Percentiles rank a stretch among this genome's conserved stretches.
phyloP scores from a whole-genome alignment of 2,888 invertebrate genomes.

The Mamestra brassicae region DNA sequence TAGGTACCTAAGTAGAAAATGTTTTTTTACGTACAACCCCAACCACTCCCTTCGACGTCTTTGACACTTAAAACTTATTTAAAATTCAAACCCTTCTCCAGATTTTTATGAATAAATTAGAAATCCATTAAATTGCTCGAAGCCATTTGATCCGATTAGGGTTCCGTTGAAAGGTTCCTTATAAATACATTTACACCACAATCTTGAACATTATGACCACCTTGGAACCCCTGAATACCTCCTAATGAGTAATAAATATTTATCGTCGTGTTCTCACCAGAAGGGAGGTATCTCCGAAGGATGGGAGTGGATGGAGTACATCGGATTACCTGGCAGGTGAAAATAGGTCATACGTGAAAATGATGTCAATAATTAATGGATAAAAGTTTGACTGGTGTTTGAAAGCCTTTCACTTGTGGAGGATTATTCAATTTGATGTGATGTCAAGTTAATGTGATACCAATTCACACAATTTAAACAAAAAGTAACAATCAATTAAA shows the following conservation, averaged over 20 bases:
- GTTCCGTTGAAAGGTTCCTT: slow-evolving; percentile 64
- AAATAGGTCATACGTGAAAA: slow-evolving; percentile 45
- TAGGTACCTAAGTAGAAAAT: slow-evolving; percentile 7
- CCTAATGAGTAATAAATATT: slow-evolving; percentile 77
- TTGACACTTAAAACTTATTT: slow-evolving; percentile 33
- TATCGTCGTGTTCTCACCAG: slow-evolving; percentile 61
- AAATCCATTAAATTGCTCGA: slow-evolving; percentile 55
- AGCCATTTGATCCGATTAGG: slow-evolving; percentile 69
- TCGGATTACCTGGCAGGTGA: slow-evolving; percentile 22
- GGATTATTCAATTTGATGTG: slow-evolving; percentile 28
- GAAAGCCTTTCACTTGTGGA: neutral
- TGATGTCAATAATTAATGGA: slow-evolving; percentile 38
- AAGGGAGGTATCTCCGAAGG: slow-evolving; percentile 23
- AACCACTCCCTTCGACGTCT: slow-evolving; percentile 12
- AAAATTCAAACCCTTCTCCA: slow-evolving; percentile 39
- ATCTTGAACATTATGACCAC: slow-evolving; percentile 62
- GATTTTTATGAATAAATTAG: slow-evolving; percentile 60
- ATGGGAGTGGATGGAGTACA: slow-evolving; percentile 35
- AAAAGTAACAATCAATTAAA: too few species aligned
- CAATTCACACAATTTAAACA: too few species aligned
- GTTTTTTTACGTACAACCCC: slow-evolving; percentile 18
- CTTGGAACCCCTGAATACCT: slow-evolving; percentile 52
- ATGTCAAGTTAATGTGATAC: neutral
- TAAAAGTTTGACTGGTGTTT: slow-evolving; percentile 19
- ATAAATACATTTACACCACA: slow-evolving; percentile 69